A percentile compares a stretch with the other conserved stretches of the same genome.
phyloP scores from a whole-genome alignment of 1,140 invertebrate species.

The Rhysida immarginata region DNA sequence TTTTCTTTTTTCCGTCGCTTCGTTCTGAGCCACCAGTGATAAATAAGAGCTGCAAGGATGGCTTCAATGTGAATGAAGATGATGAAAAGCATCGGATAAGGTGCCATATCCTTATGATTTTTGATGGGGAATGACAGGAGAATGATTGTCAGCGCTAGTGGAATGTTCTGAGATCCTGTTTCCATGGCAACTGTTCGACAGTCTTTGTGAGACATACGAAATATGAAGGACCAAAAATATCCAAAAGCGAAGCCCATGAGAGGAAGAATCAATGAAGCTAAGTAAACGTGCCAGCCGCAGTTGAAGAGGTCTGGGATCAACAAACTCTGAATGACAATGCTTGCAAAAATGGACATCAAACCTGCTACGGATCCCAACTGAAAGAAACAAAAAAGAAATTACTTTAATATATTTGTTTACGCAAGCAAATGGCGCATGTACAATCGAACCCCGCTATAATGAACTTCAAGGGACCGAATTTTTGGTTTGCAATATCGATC shows the following conservation, averaged over 20 bases:
- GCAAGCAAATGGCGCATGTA: too few species aligned
- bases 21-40: too few species aligned
- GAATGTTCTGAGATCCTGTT: slow-evolving; percentile 33
- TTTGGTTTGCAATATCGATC: too few species aligned
- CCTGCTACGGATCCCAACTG: slow-evolving; percentile 20
- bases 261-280: slow-evolving; percentile 25
- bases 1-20: too few species aligned
- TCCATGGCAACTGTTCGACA: slow-evolving; percentile 31
- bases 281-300: slow-evolving; percentile 23
- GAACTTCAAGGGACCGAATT: too few species aligned
- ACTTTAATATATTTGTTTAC: too few species aligned
- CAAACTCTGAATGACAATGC: slow-evolving; percentile 15
- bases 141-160: slow-evolving; percentile 22
- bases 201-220: slow-evolving; percentile 17
- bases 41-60: not conserved
- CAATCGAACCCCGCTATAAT: too few species aligned
- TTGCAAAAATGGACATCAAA: slow-evolving; percentile 16
- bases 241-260: slow-evolving; percentile 28
- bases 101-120: slow-evolving; percentile 5
- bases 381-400: not conserved
- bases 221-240: slow-evolving; percentile 24
- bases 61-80: slow-evolving; percentile 8
- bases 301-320: slow-evolving; percentile 24
- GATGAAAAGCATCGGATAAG: not conserved
- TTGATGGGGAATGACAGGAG: slow-evolving; percentile 18